phyloP scores from a whole-genome alignment of 2,888 invertebrate species.

The Eupithecia vulgata region DNA sequence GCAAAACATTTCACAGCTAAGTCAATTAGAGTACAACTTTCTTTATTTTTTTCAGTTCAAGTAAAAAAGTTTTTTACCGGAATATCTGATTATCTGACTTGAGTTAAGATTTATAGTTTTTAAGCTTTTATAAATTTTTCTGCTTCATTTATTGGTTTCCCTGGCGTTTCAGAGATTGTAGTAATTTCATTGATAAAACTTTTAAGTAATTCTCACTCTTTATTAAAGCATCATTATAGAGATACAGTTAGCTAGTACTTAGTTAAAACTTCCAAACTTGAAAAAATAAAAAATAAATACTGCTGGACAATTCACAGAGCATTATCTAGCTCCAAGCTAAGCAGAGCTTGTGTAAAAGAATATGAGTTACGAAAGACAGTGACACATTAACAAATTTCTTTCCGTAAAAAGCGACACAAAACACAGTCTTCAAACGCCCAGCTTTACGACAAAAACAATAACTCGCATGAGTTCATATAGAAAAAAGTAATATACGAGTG shows the following conservation, averaged over 20 bases:
- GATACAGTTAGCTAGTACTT: no score
- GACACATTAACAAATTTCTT: constrained; percentile 10
- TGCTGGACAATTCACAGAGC: no score
- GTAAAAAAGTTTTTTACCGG: constrained; percentile 15
- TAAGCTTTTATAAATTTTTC: not conserved
- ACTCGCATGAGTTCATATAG: constrained; percentile 38
- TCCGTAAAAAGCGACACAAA: constrained; percentile 17
- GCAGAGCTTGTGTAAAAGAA: no score
- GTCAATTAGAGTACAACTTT: constrained; percentile 57
- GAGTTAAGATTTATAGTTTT: constrained; percentile 1
- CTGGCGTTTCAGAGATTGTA: not conserved
- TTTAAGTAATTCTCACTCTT: not conserved
- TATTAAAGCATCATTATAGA: not conserved
- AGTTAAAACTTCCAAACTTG: no score
- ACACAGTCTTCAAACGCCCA: constrained; percentile 36
- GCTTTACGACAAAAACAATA: constrained; percentile 51
- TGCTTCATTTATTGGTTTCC: not conserved
- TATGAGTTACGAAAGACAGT: not conserved
- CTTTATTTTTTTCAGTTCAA: constrained; percentile 44
- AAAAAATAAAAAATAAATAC: no score
- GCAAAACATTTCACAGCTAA: constrained; percentile 55
- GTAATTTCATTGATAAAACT: not conserved
- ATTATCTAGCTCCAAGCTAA: no score
- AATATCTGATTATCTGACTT: constrained; percentile 7
- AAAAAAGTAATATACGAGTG: constrained; percentile 59